Percentiles rank a stretch among this genome's conserved stretches.
Conservation (phyloP, 1,140 invertebrate genomes). For the Halyomorpha halys region DNA sequence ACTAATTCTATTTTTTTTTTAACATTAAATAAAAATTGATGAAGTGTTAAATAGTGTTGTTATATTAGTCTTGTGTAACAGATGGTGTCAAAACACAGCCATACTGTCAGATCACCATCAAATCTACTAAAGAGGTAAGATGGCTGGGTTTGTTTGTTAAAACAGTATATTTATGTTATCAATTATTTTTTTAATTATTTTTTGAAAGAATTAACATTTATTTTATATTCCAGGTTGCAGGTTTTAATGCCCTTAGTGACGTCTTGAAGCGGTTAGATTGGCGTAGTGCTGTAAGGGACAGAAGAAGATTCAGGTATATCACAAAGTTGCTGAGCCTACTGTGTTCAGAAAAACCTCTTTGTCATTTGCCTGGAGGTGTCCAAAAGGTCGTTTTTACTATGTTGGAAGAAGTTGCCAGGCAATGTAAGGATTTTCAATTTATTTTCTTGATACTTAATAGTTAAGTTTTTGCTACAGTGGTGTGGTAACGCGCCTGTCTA, state of each 20-base stretch:
- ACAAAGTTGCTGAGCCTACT: slow-evolving; percentile 83
- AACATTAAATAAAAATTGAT: too few species aligned
- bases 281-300: slow-evolving; percentile 84
- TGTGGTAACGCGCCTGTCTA: too few species aligned
- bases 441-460: too few species aligned
- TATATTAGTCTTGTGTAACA: slow-evolving; percentile 22
- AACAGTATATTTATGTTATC: slow-evolving; percentile 9
- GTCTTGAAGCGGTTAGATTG: slow-evolving; percentile 90
- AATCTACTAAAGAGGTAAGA: slow-evolving; percentile 78
- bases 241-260: slow-evolving; percentile 89
- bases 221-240: slow-evolving; percentile 61
- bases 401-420: slow-evolving; percentile 84
- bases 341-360: slow-evolving; percentile 65
- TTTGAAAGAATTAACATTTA: neutral
- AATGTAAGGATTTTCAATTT: slow-evolving; percentile 47
- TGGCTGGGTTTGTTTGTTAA: too few species aligned
- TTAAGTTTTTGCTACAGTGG: too few species aligned
- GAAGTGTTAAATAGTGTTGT: neutral
- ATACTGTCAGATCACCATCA: slow-evolving; percentile 84
- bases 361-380: slow-evolving; percentile 79
- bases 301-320: slow-evolving; percentile 90
- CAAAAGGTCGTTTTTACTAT: slow-evolving; percentile 87
- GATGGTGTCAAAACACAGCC: slow-evolving; percentile 48
- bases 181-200: neutral
- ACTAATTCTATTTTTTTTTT: too few species aligned